A percentile compares a stretch with the other conserved stretches of the same genome.
Conservation (phyloP, 2,797 vertebrate genomes). For the Bucorvus abyssinicus region DNA sequence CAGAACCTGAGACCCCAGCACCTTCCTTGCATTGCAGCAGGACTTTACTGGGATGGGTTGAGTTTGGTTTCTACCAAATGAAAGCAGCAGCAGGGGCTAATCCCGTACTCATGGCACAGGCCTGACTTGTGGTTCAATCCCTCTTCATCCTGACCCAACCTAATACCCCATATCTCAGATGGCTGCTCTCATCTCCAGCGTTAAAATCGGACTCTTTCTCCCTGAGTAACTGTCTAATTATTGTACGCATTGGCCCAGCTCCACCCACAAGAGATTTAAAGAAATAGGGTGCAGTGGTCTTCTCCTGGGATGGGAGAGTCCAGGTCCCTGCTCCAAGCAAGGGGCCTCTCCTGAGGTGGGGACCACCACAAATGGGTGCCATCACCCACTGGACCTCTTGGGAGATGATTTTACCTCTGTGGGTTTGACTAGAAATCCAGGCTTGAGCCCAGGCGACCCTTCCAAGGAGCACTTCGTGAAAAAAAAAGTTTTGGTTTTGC, state of each 20-base stretch:
- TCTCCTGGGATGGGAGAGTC: neutral
- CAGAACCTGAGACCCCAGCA: neutral
- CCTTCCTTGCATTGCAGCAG: neutral
- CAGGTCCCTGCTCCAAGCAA: neutral
- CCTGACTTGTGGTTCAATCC: neutral
- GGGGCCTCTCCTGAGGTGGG: neutral
- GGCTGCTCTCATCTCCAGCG: neutral
- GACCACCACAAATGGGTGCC: fast-evolving
- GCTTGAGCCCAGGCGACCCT: neutral
- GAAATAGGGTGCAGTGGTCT: neutral
- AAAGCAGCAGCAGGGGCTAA: neutral
- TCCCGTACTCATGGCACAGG: neutral
- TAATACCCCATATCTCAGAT: neutral
- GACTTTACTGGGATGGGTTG: neutral
- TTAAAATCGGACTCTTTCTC: neutral
- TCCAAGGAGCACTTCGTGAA: neutral
- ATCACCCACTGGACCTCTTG: fast-evolving
- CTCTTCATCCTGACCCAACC: neutral
- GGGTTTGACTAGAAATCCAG: neutral
- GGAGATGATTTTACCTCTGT: neutral
- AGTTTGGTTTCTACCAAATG: neutral
- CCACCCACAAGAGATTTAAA: neutral
- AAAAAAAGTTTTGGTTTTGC: neutral
- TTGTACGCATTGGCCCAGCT: neutral
- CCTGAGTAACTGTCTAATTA: neutral